Percentiles rank a stretch among this genome's conserved stretches.
These are phyloP conservation scores for Drepana falcataria DNA, from an alignment of 2,888 invertebrate species.

Conservation along the genomic window DNA sequence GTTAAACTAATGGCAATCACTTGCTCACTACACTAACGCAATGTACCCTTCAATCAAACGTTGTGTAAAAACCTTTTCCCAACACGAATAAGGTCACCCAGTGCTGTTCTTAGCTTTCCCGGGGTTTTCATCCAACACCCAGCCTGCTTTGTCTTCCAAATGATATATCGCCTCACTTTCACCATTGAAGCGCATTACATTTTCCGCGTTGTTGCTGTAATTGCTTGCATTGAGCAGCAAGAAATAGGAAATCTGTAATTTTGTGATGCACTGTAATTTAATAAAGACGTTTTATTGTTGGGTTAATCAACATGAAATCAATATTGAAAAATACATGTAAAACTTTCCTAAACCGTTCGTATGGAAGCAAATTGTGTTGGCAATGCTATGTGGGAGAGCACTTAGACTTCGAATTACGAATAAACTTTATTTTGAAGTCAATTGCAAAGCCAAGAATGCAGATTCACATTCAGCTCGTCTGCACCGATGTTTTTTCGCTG, in stretches of 20 bases:
- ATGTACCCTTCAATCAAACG: conserved; percentile 16
- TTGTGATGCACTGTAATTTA: neutral
- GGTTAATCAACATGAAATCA: no score
- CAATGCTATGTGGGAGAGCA: no score
- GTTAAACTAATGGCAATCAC: conserved; percentile 18
- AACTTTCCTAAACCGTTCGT: no score
- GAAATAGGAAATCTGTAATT: conserved; percentile 6
- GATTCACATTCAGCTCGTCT: no score
- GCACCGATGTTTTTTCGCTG: no score
- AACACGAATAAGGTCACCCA: conserved; percentile 2
- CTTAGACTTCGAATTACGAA: no score
- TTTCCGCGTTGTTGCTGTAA: conserved; percentile 8
- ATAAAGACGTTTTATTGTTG: neutral
- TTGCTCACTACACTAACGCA: conserved; percentile 19
- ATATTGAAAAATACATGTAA: no score
- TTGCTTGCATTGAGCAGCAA: conserved; percentile 11
- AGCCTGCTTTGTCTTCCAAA: conserved; percentile 23
- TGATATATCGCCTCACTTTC: conserved; percentile 35
- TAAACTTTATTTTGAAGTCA: no score
- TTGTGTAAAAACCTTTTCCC: conserved; percentile 14
- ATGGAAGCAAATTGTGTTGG: no score
- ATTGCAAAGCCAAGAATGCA: no score
- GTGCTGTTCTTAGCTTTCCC: conserved; percentile 22
- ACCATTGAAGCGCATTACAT: conserved; percentile 9
- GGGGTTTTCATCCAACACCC: conserved; percentile 23